phyloP scores from a whole-genome alignment of 2,888 invertebrate genomes.

The Mythimna pallens region DNA sequence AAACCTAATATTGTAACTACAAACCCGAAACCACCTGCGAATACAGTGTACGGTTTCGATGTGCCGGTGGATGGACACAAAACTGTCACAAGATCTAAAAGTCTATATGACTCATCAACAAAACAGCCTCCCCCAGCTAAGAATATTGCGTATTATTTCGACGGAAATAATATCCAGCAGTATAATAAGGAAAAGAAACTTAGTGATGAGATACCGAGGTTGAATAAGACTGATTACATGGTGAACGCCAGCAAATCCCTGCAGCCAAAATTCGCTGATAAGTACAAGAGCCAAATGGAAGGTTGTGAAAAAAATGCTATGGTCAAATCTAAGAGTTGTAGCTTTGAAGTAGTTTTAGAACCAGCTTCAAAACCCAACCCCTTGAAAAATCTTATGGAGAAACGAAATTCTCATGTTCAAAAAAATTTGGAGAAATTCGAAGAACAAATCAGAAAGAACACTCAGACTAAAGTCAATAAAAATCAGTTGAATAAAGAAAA shows the following conservation, averaged over 20 bases:
- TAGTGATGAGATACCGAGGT: slow-evolving; percentile 91
- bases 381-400: slow-evolving; percentile 86
- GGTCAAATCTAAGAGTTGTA: slow-evolving; percentile 89
- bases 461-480: slow-evolving; percentile 83
- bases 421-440: slow-evolving; percentile 92
- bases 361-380: slow-evolving; percentile 88
- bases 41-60: slow-evolving; percentile 85
- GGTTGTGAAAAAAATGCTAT: slow-evolving; percentile 85
- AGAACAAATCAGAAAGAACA: slow-evolving; percentile 86
- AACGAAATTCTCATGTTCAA: slow-evolving; percentile 87
- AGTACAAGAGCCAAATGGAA: slow-evolving; percentile 86
- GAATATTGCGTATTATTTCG: slow-evolving; percentile 89
- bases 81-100: slow-evolving; percentile 86
- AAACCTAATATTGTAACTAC: slow-evolving; percentile 64
- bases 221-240: slow-evolving; percentile 90
- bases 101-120: slow-evolving; percentile 84
- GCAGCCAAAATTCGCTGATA: slow-evolving; percentile 84
- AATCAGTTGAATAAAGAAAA: slow-evolving; percentile 88
- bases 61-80: slow-evolving; percentile 82
- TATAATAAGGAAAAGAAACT: slow-evolving; percentile 81
- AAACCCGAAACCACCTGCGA: slow-evolving; percentile 73
- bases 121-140: slow-evolving; percentile 84
- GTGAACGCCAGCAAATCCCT: slow-evolving; percentile 86
- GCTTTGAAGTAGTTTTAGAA: slow-evolving; percentile 89
- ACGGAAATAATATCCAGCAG: slow-evolving; percentile 85